Evolutionary conservation across 2,113 vertebrate species (phyloP), one percentile per base, ranked within the genome.

Genomic region (Platysteira castanea): DNA sequence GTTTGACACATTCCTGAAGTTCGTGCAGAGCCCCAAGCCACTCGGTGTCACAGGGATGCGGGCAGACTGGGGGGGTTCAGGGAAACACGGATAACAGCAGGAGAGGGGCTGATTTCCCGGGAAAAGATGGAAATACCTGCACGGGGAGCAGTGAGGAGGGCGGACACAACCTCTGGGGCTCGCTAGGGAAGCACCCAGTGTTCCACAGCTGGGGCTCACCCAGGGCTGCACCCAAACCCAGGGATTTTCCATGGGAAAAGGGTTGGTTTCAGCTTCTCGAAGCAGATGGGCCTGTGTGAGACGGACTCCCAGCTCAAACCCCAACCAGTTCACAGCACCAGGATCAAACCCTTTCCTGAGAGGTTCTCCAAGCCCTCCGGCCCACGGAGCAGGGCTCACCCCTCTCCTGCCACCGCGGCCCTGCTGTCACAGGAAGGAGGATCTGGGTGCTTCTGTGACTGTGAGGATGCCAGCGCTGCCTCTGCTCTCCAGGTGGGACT

Each of bases 261-360:
- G 17, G 84, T 67, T 21, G 16, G 0, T 1, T 14, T 41, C 10
- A 21, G 54, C 18, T 26, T 41, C 82, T 57, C 49, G 5, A 30
- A 46, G 67, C 35, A 15, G 27, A 1, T 7, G 60, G 68, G 16
- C 31, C 37, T 35, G 7, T 3, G 2, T 0, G 59, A 7, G 11
- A 33, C 70, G 14, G 14, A 76, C 18, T 28, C 50, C 46, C 33
- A 49, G 1, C 10, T 30, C 57, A 20, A 7, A 33, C 49, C 60
- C 63, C 74, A 81, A 30, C 23, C 41, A 9, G 13, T 27, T 77
- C 12, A 27, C 2, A 46, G 67, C n/a, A 44, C 4, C 24, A 56
- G 54, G 42, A 69, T 27, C 4, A 54, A 81, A 15, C 12, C 3
- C 8, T 33, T 10, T 10, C 3, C 59, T 7, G 23, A 54, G 28